phyloP scores from a whole-genome alignment of 2,113 vertebrate species.

The Stictonetta naevosa region DNA sequence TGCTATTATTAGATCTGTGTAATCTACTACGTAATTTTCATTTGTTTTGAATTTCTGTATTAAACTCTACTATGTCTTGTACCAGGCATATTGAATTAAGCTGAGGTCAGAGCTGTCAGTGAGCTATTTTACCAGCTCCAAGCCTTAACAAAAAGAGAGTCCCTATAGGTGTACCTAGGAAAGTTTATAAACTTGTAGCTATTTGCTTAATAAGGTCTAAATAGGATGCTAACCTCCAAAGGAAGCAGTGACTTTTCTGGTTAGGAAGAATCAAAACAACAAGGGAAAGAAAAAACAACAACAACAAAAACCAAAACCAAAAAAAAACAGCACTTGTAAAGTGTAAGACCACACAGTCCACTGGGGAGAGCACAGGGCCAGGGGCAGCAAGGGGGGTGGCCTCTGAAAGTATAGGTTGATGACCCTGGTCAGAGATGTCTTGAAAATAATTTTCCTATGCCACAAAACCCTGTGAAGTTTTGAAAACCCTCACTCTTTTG shows the following conservation, averaged over 20 bases:
- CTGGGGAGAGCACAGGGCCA: not conserved
- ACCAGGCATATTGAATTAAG: not conserved
- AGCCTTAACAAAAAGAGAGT: not conserved
- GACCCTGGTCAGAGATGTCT: not conserved
- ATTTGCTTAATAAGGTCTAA: not conserved
- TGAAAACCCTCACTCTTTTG: not conserved
- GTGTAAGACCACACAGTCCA: not conserved
- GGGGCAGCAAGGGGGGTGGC: fast-evolving
- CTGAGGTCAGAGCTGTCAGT: not conserved
- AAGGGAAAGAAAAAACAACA: not conserved
- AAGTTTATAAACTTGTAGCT: not conserved
- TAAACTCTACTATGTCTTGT: not conserved
- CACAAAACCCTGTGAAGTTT: not conserved
- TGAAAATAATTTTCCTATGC: not conserved
- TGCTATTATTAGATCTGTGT: not conserved
- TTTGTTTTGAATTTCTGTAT: not conserved
- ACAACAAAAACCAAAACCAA: too few species aligned
- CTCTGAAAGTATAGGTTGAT: not conserved
- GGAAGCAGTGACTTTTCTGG: not conserved
- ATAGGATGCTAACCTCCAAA: not conserved
- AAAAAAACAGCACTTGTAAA: not conserved
- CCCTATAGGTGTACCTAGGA: fast-evolving
- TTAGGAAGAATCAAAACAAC: not conserved
- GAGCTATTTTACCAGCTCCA: not conserved
- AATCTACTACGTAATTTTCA: not conserved